Evolutionary conservation across 1,140 invertebrate species (phyloP), one percentile per base, ranked within the genome.

Genomic region (Drosophila lacteicornis): DNA sequence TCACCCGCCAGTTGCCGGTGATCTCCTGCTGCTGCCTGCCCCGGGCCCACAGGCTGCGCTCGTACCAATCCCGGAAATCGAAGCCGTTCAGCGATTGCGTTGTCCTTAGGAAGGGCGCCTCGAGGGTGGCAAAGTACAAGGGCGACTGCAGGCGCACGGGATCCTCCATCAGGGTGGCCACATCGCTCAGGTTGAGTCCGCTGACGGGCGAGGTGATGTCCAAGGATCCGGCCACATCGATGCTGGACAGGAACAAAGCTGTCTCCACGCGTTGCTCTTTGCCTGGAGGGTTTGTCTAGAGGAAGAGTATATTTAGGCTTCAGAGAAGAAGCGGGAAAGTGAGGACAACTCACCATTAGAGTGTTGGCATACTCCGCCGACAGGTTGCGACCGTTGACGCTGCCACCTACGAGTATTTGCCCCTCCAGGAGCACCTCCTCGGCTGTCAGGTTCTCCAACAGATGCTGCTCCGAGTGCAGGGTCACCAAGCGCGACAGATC

Each of bases 1-100:
- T 70, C 3, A 90, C 80, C 8, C 78, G 79, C 92, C 92, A 92
- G 9, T 80, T 92, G 15, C 91, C 92, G 6, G 57, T 82, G 2
- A 92, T 80, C 3, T 60, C 38, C 51, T 91, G 85, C n/a, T 65
- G 46, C 0, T 49, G 7, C 5, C 77, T 58, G 0, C 74, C 78
- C 0, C 38, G 47, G 7, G 70, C 71, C 79, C 85, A 91, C 8
- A 92, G 33, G 13, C 82, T 79, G 1, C 56, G 36, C 17, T 75
- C 30, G 33, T 86, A 75, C 92, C 92, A 92, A 30, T 69, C 56
- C n/a, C 11, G 17, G 30, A 85, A 91, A 40, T 91, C 50, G 25
- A 92, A 82, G 1, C 85, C 85, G 3, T 92, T 91, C 3, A 92
- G 36, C 5, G 42, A 56, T 43, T 82, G 63, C 2, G 51, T 22